Percentiles rank a stretch among this genome's conserved stretches.
Evolutionary conservation across 1,140 invertebrate genomes (phyloP).

Genomic region (Drosophila varians): DNA sequence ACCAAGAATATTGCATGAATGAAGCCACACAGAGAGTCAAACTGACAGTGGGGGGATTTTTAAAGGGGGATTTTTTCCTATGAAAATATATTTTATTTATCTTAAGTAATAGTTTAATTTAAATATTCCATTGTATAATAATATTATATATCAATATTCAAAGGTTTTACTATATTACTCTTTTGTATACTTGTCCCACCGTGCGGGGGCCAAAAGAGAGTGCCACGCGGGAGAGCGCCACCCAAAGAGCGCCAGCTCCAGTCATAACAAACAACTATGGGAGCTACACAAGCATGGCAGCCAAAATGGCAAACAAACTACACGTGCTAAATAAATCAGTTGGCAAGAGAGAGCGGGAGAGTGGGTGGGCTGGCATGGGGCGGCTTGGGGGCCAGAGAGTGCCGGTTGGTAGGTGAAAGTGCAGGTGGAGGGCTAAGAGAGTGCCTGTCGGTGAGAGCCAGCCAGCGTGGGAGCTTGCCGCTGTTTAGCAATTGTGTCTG

Average conservation of each 20-base stretch:
- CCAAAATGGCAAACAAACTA: constrained; percentile 65
- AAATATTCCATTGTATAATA: too few species aligned
- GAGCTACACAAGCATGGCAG: constrained; percentile 21
- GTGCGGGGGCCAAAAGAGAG: constrained; percentile 6
- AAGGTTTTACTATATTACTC: background rate
- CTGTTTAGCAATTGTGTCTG: constrained; percentile 34
- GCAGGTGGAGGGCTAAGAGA: background rate
- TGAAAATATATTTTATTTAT: background rate
- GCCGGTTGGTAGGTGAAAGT: constrained; percentile 7
- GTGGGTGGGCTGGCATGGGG: too few species aligned
- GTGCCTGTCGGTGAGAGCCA: constrained; percentile 10
- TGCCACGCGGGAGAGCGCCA: background rate
- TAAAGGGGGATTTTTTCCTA: background rate
- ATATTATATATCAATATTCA: too few species aligned
- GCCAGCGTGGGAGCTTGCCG: constrained; percentile 19
- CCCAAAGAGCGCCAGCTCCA: constrained; percentile 28
- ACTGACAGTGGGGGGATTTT: background rate
- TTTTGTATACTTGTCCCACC: background rate
- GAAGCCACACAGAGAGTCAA: constrained; percentile 44
- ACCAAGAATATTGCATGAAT: constrained; percentile 40
- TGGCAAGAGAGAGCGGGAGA: background rate
- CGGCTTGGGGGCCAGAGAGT: background rate
- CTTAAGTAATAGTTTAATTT: background rate
- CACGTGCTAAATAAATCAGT: constrained; percentile 51
- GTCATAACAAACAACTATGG: constrained; percentile 68